A percentile compares a stretch with the other conserved stretches of the same genome.
Conservation (phyloP, 1,140 invertebrate species). For the Bombus sibiricus region DNA sequence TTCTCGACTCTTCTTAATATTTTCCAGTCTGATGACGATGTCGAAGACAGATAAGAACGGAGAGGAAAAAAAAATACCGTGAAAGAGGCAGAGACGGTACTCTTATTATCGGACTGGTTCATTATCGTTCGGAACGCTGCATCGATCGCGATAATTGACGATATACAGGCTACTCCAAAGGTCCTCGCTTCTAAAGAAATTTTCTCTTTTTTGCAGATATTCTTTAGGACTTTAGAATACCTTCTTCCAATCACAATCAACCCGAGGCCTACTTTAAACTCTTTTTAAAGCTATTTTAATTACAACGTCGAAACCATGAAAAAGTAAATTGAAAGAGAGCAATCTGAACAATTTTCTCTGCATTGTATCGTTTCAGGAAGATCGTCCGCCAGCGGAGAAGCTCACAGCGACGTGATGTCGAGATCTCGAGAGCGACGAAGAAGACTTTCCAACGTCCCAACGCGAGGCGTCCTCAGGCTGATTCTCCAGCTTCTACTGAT, state of each 20-base stretch:
- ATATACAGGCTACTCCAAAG: neutral
- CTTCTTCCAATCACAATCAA: neutral
- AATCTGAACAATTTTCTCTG: neutral
- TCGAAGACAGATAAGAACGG: slow-evolving; percentile 14
- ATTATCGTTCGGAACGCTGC: slow-evolving; percentile 26
- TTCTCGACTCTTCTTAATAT: slow-evolving; percentile 31
- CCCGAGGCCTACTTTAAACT: neutral
- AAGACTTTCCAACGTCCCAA: slow-evolving; percentile 47
- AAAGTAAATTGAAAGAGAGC: neutral
- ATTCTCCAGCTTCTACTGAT: slow-evolving; percentile 66
- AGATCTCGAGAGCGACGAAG: slow-evolving; percentile 55
- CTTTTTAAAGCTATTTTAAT: neutral
- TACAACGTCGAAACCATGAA: neutral
- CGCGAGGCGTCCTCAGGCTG: slow-evolving; percentile 56
- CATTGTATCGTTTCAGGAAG: slow-evolving; percentile 62
- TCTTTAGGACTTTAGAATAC: neutral
- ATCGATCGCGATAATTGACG: slow-evolving; percentile 40
- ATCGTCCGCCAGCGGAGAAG: slow-evolving; percentile 15
- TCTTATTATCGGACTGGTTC: slow-evolving; percentile 17
- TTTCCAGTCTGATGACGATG: slow-evolving; percentile 19
- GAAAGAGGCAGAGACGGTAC: slow-evolving; percentile 15
- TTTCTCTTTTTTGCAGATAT: neutral
- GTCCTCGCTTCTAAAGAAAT: neutral
- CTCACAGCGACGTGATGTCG: slow-evolving; percentile 71
- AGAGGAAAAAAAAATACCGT: neutral